phyloP scores from a whole-genome alignment of 1,140 invertebrate genomes.

The Bombus superbus region DNA sequence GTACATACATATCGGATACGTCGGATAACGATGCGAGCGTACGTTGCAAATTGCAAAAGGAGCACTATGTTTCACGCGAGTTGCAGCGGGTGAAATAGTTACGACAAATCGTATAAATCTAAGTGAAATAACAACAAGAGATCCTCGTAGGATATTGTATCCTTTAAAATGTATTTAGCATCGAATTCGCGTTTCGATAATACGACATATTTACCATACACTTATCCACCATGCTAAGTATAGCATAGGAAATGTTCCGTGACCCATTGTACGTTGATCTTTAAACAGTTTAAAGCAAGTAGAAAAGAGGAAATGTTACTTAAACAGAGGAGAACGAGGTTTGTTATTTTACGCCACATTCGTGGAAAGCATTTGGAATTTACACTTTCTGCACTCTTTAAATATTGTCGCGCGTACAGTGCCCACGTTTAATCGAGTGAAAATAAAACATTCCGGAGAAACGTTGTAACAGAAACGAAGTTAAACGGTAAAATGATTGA shows the following conservation, averaged over 20 bases:
- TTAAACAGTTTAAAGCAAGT: neutral
- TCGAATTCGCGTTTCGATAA: neutral
- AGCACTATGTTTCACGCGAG: too few relatives aligned
- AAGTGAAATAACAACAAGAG: neutral
- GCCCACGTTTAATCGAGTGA: neutral
- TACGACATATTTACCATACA: neutral
- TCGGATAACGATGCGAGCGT: too few relatives aligned
- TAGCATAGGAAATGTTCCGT: neutral
- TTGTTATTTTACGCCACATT: neutral
- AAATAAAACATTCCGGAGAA: neutral
- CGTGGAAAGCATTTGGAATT: neutral
- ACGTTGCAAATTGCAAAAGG: too few relatives aligned
- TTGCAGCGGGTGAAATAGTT: too few relatives aligned
- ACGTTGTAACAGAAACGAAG: neutral
- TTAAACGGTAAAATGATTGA: neutral
- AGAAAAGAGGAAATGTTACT: neutral
- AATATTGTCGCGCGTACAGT: neutral
- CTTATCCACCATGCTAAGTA: neutral
- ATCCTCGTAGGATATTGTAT: neutral
- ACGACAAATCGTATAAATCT: too few relatives aligned
- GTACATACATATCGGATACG: too few relatives aligned
- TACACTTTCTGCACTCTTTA: slow-evolving; percentile 1
- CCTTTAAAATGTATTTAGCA: neutral
- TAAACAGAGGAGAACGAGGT: neutral
- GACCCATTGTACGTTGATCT: neutral